Evolutionary conservation across 2,888 invertebrate genomes (phyloP).

Genomic region (Leptogaster cylindrica): DNA sequence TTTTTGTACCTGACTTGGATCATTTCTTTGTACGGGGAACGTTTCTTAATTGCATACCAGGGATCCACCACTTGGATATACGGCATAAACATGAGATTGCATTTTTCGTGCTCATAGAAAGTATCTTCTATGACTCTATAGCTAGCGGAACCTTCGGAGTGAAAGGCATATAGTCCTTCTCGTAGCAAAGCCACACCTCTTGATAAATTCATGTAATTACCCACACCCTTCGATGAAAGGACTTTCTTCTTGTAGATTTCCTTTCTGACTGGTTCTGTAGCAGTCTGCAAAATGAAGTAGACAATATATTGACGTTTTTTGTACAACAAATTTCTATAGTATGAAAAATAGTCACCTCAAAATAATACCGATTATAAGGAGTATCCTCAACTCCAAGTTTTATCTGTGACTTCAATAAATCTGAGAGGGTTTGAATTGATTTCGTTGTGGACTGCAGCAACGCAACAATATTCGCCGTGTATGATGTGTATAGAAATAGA

Average conservation of each 20-base stretch:
- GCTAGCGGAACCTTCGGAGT: constrained; percentile 18
- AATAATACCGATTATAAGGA: constrained; percentile 70
- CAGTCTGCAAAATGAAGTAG: constrained; percentile 25
- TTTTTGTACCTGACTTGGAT: constrained; percentile 57
- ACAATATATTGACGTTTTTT: neutral
- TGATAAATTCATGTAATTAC: constrained; percentile 60
- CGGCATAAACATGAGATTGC: constrained; percentile 52
- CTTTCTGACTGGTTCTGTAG: constrained; percentile 62
- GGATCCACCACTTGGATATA: constrained; percentile 56
- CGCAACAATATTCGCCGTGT: constrained; percentile 73
- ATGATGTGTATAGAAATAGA: constrained; percentile 71
- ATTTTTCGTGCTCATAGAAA: constrained; percentile 52
- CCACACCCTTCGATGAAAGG: constrained; percentile 62
- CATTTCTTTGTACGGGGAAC: constrained; percentile 58
- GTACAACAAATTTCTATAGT: no score
- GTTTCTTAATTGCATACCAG: constrained; percentile 56
- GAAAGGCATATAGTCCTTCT: constrained; percentile 18
- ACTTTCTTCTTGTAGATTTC: constrained; percentile 65
- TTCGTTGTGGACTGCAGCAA: constrained; percentile 71
- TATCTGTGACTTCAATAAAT: constrained; percentile 68
- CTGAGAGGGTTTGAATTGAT: constrained; percentile 66
- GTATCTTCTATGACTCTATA: constrained; percentile 50
- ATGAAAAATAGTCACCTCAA: no score
- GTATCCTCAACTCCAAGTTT: constrained; percentile 69
- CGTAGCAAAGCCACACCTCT: constrained; percentile 1